Base-by-base conservation (phyloP, 2,113 vertebrate genomes). In the Osmerus mordax region DNA sequence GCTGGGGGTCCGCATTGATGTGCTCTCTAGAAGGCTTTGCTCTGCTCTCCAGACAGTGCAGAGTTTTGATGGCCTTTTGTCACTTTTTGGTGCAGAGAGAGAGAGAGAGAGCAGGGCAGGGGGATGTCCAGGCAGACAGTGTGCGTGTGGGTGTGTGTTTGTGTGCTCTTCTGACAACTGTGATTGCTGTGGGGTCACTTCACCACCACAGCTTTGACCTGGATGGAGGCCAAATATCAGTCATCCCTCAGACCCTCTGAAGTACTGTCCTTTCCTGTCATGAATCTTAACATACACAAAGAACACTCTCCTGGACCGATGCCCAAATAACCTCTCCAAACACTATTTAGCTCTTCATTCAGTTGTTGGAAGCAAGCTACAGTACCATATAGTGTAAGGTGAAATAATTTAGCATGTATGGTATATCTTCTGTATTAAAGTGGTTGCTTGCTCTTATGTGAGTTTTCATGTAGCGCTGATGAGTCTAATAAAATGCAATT, bases 1-100 rank as follows among this genome's bases (percentile, higher is more conserved):
- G 78, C 76, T 79, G 67, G 71, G 81, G 81, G 84, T 82, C 84
- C 56, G 68, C 75, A 78, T 56, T 75, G 84, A 87, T 73, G 85
- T 78, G 85, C 81, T 70, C 82, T 67, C 75, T 79, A 78, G 78
- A 76, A 83, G 77, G 61, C 78, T 79, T 69, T 75, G 62, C 74
- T 72, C 64, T 76, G n/a, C 54, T 70, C 55, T 70, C 67, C 68
- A 66, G 62, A 70, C 71, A 62, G 72, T 21, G 7, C 69, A 16
- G 47, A 52, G 18, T 21, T 65, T 18, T 19, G 2, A 18, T 41
- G 32, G 41, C 64, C 19, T 65, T 65, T 47, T 4, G 36, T n/a
- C 65, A 73, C 75, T 84, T 84, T 83, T 84, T 69, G 61, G 79
- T 59, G 67, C 71, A 67, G 70, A 76, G 55, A 79, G 66, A 54